Conservation (phyloP, 2,797 vertebrate species). For the Dipus sagitta region DNA sequence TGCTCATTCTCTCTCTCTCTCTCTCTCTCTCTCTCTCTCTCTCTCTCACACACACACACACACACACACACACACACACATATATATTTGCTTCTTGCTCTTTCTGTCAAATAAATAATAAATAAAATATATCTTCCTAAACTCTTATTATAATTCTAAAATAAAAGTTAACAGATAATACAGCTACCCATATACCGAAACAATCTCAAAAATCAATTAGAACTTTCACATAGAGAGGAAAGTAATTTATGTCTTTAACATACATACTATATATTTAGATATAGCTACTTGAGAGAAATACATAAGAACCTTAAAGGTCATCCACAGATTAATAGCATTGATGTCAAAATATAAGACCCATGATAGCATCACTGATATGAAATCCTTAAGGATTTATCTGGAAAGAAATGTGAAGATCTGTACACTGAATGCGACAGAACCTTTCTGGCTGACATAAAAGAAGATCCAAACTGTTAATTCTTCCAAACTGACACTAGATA, state of each 20-base stretch:
- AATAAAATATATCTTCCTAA: too few relatives aligned
- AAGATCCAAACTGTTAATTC: conserved; percentile 24
- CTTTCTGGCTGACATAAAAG: conserved; percentile 36
- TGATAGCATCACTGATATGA: conserved; percentile 16
- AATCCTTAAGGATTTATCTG: not conserved
- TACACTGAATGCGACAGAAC: not conserved
- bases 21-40: too few relatives aligned
- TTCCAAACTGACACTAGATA: conserved; percentile 26
- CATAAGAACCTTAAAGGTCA: not conserved
- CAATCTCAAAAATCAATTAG: conserved; percentile 9
- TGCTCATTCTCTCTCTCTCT: too few relatives aligned
- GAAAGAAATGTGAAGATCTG: not conserved
- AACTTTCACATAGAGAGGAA: conserved; percentile 17
- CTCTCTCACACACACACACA: too few relatives aligned
- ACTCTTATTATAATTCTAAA: not conserved
- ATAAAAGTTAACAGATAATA: conserved; percentile 17
- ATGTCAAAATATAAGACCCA: not conserved
- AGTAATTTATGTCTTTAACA: conserved; percentile 45
- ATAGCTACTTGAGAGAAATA: not conserved
- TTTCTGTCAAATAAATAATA: too few relatives aligned
- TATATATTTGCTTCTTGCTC: too few relatives aligned
- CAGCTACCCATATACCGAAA: not conserved
- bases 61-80: too few relatives aligned
- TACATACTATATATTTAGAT: conserved; percentile 35
- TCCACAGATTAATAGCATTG: not conserved